Base-by-base conservation (phyloP, 2,113 vertebrate species). In the Gobius niger region DNA sequence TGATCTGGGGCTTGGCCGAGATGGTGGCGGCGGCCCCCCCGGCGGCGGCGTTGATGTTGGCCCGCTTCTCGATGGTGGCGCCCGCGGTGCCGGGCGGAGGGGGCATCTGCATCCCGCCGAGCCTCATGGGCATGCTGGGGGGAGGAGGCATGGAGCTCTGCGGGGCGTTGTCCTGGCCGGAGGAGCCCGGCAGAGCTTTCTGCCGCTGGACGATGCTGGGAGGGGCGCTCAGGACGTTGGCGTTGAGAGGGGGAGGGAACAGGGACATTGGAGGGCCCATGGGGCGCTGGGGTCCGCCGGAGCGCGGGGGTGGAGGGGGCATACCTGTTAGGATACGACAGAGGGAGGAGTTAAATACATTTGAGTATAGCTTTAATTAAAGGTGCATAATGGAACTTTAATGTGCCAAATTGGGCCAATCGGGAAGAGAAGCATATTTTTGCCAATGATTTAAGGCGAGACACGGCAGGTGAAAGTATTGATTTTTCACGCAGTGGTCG, bases 1-100 rank as follows among this genome's bases (percentile, higher is more conserved):
- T 99, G 83, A 99, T 99, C 87, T 98, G 98, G 0, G 98, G 98
- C 87, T 99, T 99, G 83, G 97, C 98, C 2, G 97, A 99, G 89
- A 99, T 99, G 6, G 96, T 99, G 57, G 98, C 96, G 0, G 88
- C 89, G 47, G 66, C 6, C 1, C 86, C 80, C 18, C 84, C 85
- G 1, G 65, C 78, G 2, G 63, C 78, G 0, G 73, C 81, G 0
- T 91, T 91, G 76, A 94, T 91, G 75, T 88, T 93, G 77, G 93
- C 84, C 0, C 92, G 82, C 65, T 94, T 94, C 70, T 94, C 93
- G 24, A 94, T 94, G 78, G 93, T 94, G 62, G 91, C 54, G 0
- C 82, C 69, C 0, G 83, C 81, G 9, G 93, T 93, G 5, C 93
- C 93, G 0, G 93, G 93, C 0, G 93, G 93, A 24, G 92, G 93